phyloP scores from a whole-genome alignment of 2,888 invertebrate species.

The Scaptomyza flava region DNA sequence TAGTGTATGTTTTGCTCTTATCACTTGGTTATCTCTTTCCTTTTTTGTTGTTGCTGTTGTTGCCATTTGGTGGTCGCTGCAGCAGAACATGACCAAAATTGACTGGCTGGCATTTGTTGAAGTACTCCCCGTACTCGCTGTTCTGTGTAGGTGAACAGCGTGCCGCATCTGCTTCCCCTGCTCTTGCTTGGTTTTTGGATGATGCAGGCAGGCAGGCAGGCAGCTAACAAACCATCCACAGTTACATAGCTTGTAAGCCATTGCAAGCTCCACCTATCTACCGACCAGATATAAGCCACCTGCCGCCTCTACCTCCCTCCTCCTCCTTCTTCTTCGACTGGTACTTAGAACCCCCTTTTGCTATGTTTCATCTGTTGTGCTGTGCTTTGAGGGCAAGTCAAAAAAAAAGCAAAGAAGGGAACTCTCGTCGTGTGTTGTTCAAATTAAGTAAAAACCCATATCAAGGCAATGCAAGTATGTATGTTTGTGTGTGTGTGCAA shows the following conservation, averaged over 20 bases:
- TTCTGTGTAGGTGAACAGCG: conserved; percentile 14
- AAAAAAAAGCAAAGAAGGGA: not conserved
- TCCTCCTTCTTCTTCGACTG: not conserved
- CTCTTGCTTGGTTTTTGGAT: not conserved
- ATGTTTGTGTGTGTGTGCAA: conserved; percentile 9
- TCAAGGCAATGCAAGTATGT: conserved; percentile 38
- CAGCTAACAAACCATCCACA: conserved; percentile 8
- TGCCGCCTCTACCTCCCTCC: not conserved
- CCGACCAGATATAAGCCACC: conserved; percentile 1
- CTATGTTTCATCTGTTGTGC: conserved; percentile 1
- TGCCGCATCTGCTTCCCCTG: conserved; percentile 9
- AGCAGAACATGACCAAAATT: conserved; percentile 37
- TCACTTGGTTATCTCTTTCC: conserved; percentile 29
- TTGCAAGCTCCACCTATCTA: not conserved
- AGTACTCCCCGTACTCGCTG: not conserved
- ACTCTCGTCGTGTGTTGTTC: conserved; percentile 52
- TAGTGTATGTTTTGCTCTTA: conserved; percentile 36
- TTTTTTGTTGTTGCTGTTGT: not conserved
- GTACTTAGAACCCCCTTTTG: not conserved
- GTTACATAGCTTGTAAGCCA: not conserved
- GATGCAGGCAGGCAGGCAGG: conserved; percentile 13
- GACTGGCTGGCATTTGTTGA: conserved; percentile 26
- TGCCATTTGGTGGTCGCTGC: conserved; percentile 4
- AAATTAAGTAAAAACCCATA: conserved; percentile 69
- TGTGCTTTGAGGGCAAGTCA: not conserved